Evolutionary conservation across 2,888 invertebrate species (phyloP), one percentile per base, ranked within the genome.

Genomic region (Lagria hirta): DNA sequence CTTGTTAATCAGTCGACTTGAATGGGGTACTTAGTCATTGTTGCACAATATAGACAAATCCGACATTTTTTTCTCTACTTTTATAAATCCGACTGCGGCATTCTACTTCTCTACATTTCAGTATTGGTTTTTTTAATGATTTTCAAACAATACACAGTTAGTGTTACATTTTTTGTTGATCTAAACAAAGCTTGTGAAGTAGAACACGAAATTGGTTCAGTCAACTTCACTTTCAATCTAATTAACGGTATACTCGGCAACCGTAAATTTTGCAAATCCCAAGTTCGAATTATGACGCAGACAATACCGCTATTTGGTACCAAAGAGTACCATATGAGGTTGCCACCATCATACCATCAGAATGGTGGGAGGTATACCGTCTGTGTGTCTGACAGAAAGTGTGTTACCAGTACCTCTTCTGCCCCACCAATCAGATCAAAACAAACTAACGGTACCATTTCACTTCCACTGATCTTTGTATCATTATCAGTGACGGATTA

Each of bases 151-250:
- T n/a, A n/a, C n/a, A n/a, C n/a, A n/a, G n/a, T n/a, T n/a, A n/a
- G n/a, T n/a, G n/a, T n/a, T n/a, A n/a, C n/a, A n/a, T n/a, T n/a
- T n/a, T n/a, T n/a, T n/a, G n/a, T n/a, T n/a, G n/a, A n/a, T n/a
- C n/a, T n/a, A 48, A 50, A 51, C 46, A 44, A 48, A 40, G 41
- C 35, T 4, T 33, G 41, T 51, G 47, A 64, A 66, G 65, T 67
- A 64, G 67, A 65, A 57, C 65, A 63, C 52, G 60, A 54, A 66
- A 65, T 61, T 60, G 62, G 67, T 57, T 48, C 64, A 62, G 53
- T 48, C 54, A 64, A 59, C 60, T 66, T 66, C 67, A 64, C 67
- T 68, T 68, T 68, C 66, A 54, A 57, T 66, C 62, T 66, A 54
- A 57, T 66, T 65, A 67, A 66, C 66, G 64, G 67, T 65, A 51